A percentile compares a stretch with the other conserved stretches of the same genome.
These are phyloP conservation scores for Oncorhynchus kisutch DNA, from an alignment of 2,113 vertebrate genomes.

Conservation along the genomic window DNA sequence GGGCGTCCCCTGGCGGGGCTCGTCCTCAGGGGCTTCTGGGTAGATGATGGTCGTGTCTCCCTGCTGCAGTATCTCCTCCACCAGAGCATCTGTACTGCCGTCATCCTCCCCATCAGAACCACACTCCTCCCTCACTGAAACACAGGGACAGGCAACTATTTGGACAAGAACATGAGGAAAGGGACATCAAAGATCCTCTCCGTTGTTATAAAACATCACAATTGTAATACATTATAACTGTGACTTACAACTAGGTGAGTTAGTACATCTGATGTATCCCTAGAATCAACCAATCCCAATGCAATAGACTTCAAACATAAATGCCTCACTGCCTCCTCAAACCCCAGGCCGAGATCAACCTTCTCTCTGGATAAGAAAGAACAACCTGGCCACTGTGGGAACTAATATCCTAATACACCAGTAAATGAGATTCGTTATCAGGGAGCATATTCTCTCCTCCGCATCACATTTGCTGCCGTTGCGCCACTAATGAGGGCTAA, in stretches of 20 bases:
- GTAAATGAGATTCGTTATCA: neutral
- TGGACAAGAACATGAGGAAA: neutral
- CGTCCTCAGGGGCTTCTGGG: constrained; percentile 95
- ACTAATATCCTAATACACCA: neutral
- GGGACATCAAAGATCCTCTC: neutral
- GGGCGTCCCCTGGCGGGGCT: constrained; percentile 89
- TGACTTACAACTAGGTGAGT: too few species aligned
- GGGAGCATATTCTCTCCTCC: constrained; percentile 13
- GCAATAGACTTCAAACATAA: neutral
- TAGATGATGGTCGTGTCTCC: constrained; percentile 95
- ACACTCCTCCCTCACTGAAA: constrained; percentile 85
- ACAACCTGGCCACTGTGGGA: neutral
- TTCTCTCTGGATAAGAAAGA: neutral
- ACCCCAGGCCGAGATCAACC: neutral
- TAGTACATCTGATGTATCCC: too few species aligned
- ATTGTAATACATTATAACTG: too few species aligned
- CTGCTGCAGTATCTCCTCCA: constrained; percentile 95
- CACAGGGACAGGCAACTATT: constrained; percentile 21
- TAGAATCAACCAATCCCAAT: too few species aligned
- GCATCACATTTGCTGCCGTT: constrained; percentile 39
- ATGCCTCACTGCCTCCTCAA: neutral
- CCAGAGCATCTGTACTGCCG: constrained; percentile 88
- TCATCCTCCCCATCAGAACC: constrained; percentile 93
- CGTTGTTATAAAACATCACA: neutral
- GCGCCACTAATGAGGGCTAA: constrained; percentile 46